Evolutionary conservation across 92 coral and sea anemone species (phyloP).

Genomic region (Porites lobata): DNA sequence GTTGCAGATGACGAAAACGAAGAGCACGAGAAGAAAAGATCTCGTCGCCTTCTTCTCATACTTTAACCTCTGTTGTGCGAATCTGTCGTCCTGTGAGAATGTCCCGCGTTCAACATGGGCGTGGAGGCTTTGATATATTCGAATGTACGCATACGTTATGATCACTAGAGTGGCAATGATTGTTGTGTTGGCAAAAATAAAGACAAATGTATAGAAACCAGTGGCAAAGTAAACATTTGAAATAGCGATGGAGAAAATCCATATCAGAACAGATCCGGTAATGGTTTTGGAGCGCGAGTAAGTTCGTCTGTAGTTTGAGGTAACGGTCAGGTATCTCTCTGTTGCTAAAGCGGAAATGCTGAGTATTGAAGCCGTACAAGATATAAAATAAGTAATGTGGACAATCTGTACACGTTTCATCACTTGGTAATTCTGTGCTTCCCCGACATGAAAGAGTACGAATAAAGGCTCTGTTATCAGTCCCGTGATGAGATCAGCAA

Average conservation of each 20-base stretch:
- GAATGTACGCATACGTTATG: slow-evolving; percentile 56
- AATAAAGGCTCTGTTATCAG: slow-evolving; percentile 76
- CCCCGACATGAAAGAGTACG: slow-evolving; percentile 70
- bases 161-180: slow-evolving; percentile 58
- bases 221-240: slow-evolving; percentile 69
- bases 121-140: slow-evolving; percentile 77
- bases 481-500: slow-evolving; percentile 82
- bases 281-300: slow-evolving; percentile 42
- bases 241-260: slow-evolving; percentile 65
- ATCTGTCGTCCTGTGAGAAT: slow-evolving; percentile 7
- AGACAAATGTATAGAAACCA: slow-evolving; percentile 63
- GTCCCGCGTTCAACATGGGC: slow-evolving; percentile 30
- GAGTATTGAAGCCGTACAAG: slow-evolving; percentile 77
- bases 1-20: slow-evolving; percentile 76
- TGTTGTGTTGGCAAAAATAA: slow-evolving; percentile 74
- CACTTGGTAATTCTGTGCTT: slow-evolving; percentile 54
- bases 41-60: slow-evolving; percentile 81
- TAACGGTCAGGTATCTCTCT: slow-evolving; percentile 82
- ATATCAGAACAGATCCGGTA: slow-evolving; percentile 45
- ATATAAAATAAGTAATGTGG: slow-evolving; percentile 73
- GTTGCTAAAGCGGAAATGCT: slow-evolving; percentile 84
- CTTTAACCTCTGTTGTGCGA: slow-evolving; percentile 24
- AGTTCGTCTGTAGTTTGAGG: slow-evolving; percentile 68
- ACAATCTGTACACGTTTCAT: slow-evolving; percentile 51
- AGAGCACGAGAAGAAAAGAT: slow-evolving; percentile 77